These are phyloP conservation scores for Sarcophaga bullata DNA, from an alignment of 1,140 invertebrate genomes.

Conservation along the genomic window DNA sequence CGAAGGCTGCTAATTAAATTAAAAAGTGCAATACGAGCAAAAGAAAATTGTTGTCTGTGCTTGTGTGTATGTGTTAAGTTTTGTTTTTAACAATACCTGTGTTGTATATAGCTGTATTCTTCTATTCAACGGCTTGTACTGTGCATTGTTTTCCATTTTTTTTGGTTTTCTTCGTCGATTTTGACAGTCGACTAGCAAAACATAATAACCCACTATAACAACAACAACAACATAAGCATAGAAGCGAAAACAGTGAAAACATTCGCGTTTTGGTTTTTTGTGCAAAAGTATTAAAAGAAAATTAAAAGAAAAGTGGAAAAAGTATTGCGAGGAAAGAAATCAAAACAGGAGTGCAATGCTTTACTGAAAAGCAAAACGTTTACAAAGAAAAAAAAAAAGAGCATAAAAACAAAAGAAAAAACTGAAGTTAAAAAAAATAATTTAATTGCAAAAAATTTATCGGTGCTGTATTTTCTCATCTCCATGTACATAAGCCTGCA, in stretches of 20 bases:
- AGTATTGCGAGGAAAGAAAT: too few species aligned
- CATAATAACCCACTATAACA: neutral
- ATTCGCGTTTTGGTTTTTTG: too few species aligned
- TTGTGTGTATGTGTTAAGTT: neutral
- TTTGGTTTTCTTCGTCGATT: neutral
- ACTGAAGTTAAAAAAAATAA: neutral
- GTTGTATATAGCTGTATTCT: neutral
- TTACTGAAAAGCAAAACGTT: too few species aligned
- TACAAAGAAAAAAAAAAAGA: neutral
- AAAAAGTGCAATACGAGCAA: too few species aligned
- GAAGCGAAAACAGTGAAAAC: neutral
- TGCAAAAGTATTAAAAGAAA: too few species aligned
- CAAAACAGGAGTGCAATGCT: too few species aligned
- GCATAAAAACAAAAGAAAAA: neutral
- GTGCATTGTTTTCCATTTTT: neutral
- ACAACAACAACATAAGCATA: neutral
- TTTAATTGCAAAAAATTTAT: neutral
- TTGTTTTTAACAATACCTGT: neutral
- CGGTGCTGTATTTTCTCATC: neutral
- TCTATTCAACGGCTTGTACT: neutral
- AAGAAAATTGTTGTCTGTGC: too few species aligned
- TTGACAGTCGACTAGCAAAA: neutral
- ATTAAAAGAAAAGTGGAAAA: too few species aligned
- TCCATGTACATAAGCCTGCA: slow-evolving; percentile 56
- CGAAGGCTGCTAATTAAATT: too few species aligned